These are phyloP conservation scores for Bilobella aurantiaca DNA, from an alignment of 1,140 invertebrate species.

Conservation along the genomic window DNA sequence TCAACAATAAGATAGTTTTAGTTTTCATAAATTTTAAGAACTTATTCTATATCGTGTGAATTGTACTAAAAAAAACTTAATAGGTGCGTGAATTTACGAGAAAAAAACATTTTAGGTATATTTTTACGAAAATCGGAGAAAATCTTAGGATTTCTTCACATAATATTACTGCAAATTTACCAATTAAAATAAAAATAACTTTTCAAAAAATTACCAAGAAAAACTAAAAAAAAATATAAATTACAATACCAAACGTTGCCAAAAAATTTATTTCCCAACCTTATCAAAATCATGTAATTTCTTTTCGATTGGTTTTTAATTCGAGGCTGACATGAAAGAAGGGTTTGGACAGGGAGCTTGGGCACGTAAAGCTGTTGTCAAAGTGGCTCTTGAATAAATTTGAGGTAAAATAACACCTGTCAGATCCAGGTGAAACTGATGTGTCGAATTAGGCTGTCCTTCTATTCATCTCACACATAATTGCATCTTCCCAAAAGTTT, in stretches of 20 bases:
- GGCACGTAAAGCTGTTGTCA: not conserved
- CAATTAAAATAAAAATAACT: too few species aligned
- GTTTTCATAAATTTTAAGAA: too few species aligned
- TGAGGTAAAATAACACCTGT: constrained; percentile 30
- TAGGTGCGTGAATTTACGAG: too few species aligned
- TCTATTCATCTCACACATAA: not conserved
- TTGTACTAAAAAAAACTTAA: too few species aligned
- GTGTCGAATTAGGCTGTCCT: constrained; percentile 32
- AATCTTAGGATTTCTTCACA: too few species aligned
- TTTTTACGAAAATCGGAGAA: too few species aligned
- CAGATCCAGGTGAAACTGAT: constrained; percentile 26
- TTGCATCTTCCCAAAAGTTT: not conserved
- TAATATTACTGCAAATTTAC: too few species aligned
- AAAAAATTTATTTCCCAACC: not conserved
- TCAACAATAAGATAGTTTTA: too few species aligned
- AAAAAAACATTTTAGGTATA: too few species aligned
- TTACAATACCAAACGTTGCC: not conserved
- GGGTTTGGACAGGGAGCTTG: not conserved
- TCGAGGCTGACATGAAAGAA: not conserved
- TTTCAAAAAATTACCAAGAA: too few species aligned
- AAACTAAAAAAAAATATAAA: too few species aligned
- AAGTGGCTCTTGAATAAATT: constrained; percentile 19
- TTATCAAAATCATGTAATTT: not conserved
- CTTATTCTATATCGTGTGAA: too few species aligned
- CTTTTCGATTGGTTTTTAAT: not conserved